Percentiles rank a stretch among this genome's conserved stretches.
Conservation (phyloP, 2,797 vertebrate species). For the Leuciscus waleckii region DNA sequence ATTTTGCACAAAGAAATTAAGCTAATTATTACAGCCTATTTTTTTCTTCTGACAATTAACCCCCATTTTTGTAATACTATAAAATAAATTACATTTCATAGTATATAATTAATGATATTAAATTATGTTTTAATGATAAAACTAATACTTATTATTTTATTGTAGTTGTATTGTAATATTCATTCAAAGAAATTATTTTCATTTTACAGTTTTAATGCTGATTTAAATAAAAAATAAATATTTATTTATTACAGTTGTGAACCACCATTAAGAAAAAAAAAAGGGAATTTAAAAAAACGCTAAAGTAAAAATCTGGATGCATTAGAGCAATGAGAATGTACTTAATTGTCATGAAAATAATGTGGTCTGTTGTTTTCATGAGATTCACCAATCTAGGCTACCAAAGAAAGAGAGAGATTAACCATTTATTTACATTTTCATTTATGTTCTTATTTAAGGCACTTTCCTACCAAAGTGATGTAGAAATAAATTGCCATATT, state of each 20-base stretch:
- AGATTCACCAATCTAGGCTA: background rate
- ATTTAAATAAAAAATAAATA: background rate
- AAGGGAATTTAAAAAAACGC: background rate
- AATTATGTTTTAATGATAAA: background rate
- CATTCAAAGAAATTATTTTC: background rate
- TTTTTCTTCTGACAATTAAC: background rate
- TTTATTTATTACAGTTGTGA: background rate
- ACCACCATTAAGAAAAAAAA: background rate
- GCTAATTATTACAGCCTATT: background rate
- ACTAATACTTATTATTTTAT: background rate
- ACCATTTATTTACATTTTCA: background rate
- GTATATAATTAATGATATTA: background rate
- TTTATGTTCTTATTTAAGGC: background rate
- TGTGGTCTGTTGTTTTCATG: background rate
- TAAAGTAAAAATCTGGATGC: background rate
- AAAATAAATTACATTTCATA: background rate
- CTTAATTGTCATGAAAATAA: background rate
- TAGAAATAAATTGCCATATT: background rate
- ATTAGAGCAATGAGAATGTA: background rate
- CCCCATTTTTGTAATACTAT: background rate
- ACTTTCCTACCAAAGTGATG: background rate
- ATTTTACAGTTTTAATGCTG: background rate
- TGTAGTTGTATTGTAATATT: background rate
- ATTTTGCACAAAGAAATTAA: background rate
- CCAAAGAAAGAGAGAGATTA: background rate